Conservation (phyloP, 2,888 invertebrate species). For the Belgica antarctica region DNA sequence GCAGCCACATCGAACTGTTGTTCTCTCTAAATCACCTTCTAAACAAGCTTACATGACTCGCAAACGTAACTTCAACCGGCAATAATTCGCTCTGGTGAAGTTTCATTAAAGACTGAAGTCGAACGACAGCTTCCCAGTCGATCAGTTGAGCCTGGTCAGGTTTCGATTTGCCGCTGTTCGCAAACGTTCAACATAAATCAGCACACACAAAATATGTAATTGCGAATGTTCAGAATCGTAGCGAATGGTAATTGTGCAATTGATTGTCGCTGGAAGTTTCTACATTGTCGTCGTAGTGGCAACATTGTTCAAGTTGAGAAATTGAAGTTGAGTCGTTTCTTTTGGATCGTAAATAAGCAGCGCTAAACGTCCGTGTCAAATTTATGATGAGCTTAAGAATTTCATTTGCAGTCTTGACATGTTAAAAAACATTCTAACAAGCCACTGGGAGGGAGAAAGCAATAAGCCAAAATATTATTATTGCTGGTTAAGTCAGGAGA, state of each 20-base stretch:
- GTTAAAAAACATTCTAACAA: not conserved
- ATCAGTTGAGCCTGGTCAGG: constrained; percentile 10
- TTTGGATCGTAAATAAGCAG: not conserved
- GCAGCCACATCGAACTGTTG: too few relatives aligned
- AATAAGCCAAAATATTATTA: constrained; percentile 42
- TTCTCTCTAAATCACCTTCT: not conserved
- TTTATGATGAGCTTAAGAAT: not conserved
- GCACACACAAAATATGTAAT: not conserved
- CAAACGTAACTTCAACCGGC: too few relatives aligned
- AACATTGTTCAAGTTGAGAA: not conserved
- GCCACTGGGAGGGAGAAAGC: not conserved
- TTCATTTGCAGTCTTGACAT: not conserved
- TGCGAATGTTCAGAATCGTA: not conserved
- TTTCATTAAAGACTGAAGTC: too few relatives aligned
- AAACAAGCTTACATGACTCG: too few relatives aligned
- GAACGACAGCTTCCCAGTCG: too few relatives aligned
- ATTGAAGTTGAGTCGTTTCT: not conserved
- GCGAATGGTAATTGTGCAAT: not conserved
- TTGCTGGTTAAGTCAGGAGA: constrained; percentile 19
- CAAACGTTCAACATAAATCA: not conserved
- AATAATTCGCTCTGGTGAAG: too few relatives aligned
- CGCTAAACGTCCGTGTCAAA: constrained; percentile 1
- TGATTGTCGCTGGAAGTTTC: too few relatives aligned
- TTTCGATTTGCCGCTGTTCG: not conserved
- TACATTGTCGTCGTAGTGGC: too few relatives aligned